phyloP scores from a whole-genome alignment of 2,113 vertebrate species.

The Elgaria multicarinata region DNA sequence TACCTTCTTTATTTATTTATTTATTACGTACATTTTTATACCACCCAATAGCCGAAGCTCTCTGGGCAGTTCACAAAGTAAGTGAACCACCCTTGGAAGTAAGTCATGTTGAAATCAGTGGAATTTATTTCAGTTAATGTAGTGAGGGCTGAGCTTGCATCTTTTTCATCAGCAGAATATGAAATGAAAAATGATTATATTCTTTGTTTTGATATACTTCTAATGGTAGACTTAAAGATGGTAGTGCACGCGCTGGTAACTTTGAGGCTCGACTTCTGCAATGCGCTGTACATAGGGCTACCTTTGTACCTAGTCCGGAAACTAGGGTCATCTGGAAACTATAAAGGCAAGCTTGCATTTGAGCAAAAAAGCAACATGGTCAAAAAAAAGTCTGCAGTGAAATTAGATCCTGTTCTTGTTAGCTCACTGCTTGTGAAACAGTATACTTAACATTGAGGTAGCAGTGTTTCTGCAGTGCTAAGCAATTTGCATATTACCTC shows the following conservation, averaged over 20 bases:
- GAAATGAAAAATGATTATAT: not conserved
- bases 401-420: conserved; percentile 12
- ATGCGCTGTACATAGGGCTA: too few relatives aligned
- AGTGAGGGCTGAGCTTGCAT: not conserved
- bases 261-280: too few relatives aligned
- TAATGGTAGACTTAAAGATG: not conserved
- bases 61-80: too few relatives aligned
- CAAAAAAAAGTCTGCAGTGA: not conserved
- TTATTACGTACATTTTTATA: too few relatives aligned
- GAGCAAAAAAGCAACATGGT: conserved; percentile 1
- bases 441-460: not conserved
- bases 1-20: too few relatives aligned
- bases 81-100: not conserved
- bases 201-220: not conserved
- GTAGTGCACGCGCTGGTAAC: too few relatives aligned
- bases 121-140: not conserved
- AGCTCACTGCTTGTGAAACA: not conserved
- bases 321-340: not conserved
- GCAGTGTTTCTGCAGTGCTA: conserved; percentile 18
- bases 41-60: too few relatives aligned
- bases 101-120: not conserved
- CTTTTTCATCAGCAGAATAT: not conserved
- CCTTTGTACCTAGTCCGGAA: too few relatives aligned
- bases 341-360: not conserved
- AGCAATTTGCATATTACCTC: not conserved